phyloP scores from a whole-genome alignment of 1,140 invertebrate species.

The Trachymyrmex cornetzi region DNA sequence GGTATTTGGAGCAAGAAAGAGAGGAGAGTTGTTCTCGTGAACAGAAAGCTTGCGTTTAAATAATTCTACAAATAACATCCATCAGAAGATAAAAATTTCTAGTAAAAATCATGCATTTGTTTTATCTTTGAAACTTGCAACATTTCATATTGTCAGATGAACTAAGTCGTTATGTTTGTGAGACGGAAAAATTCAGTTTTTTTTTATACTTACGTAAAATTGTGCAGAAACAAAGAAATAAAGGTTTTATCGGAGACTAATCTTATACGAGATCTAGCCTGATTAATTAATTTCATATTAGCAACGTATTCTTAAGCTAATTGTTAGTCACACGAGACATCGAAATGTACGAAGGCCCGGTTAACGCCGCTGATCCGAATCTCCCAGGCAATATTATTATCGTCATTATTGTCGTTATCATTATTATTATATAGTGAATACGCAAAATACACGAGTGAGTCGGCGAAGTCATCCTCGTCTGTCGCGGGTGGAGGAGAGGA shows the following conservation, averaged over 20 bases:
- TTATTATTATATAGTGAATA: slow-evolving; percentile 77
- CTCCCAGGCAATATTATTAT: slow-evolving; percentile 73
- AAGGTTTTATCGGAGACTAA: not conserved
- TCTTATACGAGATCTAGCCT: not conserved
- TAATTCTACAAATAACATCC: not conserved
- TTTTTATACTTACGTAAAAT: slow-evolving; percentile 5
- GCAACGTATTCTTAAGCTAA: slow-evolving; percentile 2
- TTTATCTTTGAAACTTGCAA: not conserved
- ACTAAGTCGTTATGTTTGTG: not conserved
- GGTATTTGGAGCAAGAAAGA: slow-evolving; percentile 38
- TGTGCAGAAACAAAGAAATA: not conserved
- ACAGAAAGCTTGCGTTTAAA: not conserved
- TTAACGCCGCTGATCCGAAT: slow-evolving; percentile 66
- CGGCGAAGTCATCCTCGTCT: slow-evolving; percentile 75
- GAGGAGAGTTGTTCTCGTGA: not conserved
- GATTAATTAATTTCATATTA: slow-evolving; percentile 45
- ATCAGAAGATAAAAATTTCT: not conserved
- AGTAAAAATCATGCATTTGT: not conserved
- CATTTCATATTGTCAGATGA: not conserved
- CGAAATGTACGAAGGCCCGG: slow-evolving; percentile 33
- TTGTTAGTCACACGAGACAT: slow-evolving; percentile 12
- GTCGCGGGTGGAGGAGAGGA: slow-evolving; percentile 1
- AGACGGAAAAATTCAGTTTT: not conserved
- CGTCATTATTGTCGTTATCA: slow-evolving; percentile 77
- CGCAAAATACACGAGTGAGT: slow-evolving; percentile 74